Evolutionary conservation across 2,888 invertebrate species (phyloP).

Genomic region (Serrognathus titanus): DNA sequence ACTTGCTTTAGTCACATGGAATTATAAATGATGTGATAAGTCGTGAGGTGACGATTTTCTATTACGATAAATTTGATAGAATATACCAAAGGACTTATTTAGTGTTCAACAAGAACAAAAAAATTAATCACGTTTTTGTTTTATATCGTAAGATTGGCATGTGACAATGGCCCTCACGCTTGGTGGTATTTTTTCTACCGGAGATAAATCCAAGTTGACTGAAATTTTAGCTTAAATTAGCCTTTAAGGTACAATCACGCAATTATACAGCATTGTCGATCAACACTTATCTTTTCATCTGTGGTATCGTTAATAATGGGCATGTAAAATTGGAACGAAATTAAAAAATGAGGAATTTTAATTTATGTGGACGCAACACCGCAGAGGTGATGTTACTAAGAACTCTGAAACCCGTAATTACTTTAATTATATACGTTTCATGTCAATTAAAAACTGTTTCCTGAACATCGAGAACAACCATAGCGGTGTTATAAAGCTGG

Average conservation of each 20-base stretch:
- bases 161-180: too few species aligned
- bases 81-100: too few species aligned
- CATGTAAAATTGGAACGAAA: conserved; percentile 7
- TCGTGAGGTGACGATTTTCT: too few species aligned
- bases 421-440: conserved; percentile 15
- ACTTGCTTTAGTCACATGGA: too few species aligned
- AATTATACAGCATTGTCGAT: neutral
- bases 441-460: conserved; percentile 17
- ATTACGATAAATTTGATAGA: too few species aligned
- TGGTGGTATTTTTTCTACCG: too few species aligned
- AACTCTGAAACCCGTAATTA: conserved; percentile 13
- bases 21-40: too few species aligned
- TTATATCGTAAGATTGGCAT: too few species aligned
- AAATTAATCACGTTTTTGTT: too few species aligned
- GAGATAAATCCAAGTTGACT: too few species aligned
- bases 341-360: conserved; percentile 7
- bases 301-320: conserved; percentile 4
- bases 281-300: neutral
- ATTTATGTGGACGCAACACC: conserved; percentile 1
- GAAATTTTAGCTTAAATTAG: too few species aligned
- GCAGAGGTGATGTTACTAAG: conserved; percentile 6
- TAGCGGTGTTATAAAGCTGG: neutral
- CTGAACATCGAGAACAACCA: conserved; percentile 10
- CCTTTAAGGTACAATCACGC: neutral
- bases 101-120: too few species aligned